Evolutionary conservation across 2,113 vertebrate species (phyloP), one percentile per base, ranked within the genome.

Genomic region (Gymnogyps californianus): DNA sequence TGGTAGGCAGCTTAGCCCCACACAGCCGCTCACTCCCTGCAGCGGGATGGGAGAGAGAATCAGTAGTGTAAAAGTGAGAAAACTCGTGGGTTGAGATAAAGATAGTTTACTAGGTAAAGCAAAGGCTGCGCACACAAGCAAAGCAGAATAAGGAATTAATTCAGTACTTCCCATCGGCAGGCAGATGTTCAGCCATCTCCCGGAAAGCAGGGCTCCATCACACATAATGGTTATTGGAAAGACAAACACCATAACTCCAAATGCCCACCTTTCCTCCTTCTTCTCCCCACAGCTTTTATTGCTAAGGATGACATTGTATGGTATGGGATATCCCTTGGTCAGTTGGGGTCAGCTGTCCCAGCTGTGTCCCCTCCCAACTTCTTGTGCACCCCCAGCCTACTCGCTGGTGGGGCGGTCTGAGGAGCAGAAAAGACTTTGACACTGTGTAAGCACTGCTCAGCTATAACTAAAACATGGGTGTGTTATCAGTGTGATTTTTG

Each of bases 1-100:
- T 0, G 6, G 9, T 38, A 21, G 32, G 42, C 34, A 77, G 13
- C 52, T 83, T 38, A 80, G 81, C 31, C 16, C 36, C 15, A 29
- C 2, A 1, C 46, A 55, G 46, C 55, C 0, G 0, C 13, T 58
- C 1, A 1, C 49, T 58, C 20, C 40, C 38, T 46, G 52, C 9
- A 12, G 32, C 34, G 51, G 22, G 32, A 21, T 13, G 40, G 42
- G n/a, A 16, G 40, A 71, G 20, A 62, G 29, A 62, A 36, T 16
- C 0, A 1, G 20, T 42, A 81, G 13, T 16, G 25, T 42, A 17
- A 8, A 66, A 42, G 32, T 54, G 26, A 14, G 10, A 28, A 40
- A 75, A 22, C 6, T 36, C 5, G 4, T 51, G 26, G 17, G 11
- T 7, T 80, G 29, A 80, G 40, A 24, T 54, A 24, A 26, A 40